Base-by-base conservation (phyloP, 2,888 invertebrate species). In the Plebejus anna region DNA sequence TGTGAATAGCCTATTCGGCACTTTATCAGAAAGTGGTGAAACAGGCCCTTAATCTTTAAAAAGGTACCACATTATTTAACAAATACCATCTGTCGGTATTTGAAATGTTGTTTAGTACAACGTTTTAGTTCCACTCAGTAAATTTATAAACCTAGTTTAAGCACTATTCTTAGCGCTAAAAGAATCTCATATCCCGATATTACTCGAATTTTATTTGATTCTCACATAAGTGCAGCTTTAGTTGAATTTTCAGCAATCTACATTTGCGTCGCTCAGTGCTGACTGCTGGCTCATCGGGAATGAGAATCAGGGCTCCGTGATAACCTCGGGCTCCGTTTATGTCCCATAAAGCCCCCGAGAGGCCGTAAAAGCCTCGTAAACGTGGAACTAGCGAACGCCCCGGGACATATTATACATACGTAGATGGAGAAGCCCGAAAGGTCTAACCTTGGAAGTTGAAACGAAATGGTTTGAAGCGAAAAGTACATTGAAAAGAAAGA, bases 281-380 rank as follows among this genome's bases (percentile, higher is more conserved):
- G n/a, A 61, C 22, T 28, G 59, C 59, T 66, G 66, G 66, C 66
- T 66, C 66, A 16, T 66, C 66, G 32, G 66, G 32, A 66, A 66
- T 66, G 61, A 66, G 22, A 66, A 66, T 66, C 66, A 32, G 66
- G 66, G 66, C 5, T 32, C 61, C 32, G 13, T 13, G 32, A 32
- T 32, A 36, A 32, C 66, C 66, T 22, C 9, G 32, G 66, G 32
- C 66, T 13, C 66, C 13, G 66, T 66, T 66, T 66, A 66, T 66
- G 66, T 66, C 66, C 32, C 66, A 66, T 66, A 36, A 66, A 66
- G 66, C 32, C 66, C 66, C 32, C 66, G 16, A 36, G 66, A 66
- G 66, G 66, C 32, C 66, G 66, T 66, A 66, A 66, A 66, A 66
- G 13, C 5, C 32, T 36, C 66, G 66, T 66, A 66, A 66, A 66